phyloP scores from a whole-genome alignment of 2,888 invertebrate genomes.

The Teleogryllus oceanicus region DNA sequence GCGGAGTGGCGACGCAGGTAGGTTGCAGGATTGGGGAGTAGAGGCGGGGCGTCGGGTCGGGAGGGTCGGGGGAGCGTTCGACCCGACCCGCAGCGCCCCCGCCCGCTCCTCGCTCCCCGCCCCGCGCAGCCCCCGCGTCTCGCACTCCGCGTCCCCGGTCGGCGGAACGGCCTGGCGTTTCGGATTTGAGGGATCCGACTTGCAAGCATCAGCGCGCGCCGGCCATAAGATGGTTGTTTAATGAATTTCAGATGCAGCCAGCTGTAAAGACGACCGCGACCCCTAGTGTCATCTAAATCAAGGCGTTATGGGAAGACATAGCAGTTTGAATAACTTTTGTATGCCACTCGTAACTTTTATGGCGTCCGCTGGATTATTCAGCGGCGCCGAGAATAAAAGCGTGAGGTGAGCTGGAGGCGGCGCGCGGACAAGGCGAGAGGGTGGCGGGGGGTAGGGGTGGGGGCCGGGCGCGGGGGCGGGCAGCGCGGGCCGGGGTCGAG shows the following conservation, averaged over 20 bases:
- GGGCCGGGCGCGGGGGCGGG: not conserved
- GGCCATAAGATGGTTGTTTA: not conserved
- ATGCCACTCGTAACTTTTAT: slow-evolving; percentile 18
- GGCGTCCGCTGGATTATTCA: slow-evolving; percentile 10
- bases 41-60: not conserved
- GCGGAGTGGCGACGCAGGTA: not conserved
- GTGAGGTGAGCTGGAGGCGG: not conserved
- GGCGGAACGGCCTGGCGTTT: not conserved
- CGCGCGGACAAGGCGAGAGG: not conserved
- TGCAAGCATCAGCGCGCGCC: not conserved
- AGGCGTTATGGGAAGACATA: slow-evolving; percentile 11
- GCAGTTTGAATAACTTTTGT: slow-evolving; percentile 18
- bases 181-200: slow-evolving; percentile 3
- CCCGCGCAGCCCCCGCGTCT: not conserved
- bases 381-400: slow-evolving; percentile 11
- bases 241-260: slow-evolving; percentile 1
- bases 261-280: slow-evolving; percentile 18
- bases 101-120: not conserved
- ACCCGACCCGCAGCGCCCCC: not conserved
- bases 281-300: slow-evolving; percentile 11
- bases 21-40: not conserved
- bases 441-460: not conserved
- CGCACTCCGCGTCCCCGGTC: not conserved
- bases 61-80: not conserved
- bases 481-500: not conserved